Conservation (phyloP, 2,797 vertebrate genomes). For the Amphiprion clarkii region DNA sequence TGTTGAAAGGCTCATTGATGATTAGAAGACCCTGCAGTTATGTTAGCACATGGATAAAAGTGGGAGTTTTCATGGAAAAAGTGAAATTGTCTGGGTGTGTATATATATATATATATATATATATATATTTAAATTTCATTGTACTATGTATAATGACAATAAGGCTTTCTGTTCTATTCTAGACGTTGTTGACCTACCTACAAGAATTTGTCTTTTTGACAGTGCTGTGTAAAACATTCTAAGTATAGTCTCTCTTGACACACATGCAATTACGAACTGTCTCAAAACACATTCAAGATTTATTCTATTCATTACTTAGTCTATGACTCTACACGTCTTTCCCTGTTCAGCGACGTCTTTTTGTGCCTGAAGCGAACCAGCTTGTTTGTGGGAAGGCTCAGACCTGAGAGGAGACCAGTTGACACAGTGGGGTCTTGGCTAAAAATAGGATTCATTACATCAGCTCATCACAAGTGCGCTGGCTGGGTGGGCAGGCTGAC, state of each 20-base stretch:
- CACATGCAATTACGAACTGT: background rate
- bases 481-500: slow-evolving; percentile 28
- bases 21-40: too few relatives aligned
- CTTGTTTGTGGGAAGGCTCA: background rate
- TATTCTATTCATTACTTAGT: too few relatives aligned
- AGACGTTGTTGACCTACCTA: background rate
- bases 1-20: too few relatives aligned
- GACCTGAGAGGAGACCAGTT: slow-evolving; percentile 26
- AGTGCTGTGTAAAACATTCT: background rate
- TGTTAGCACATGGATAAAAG: too few relatives aligned
- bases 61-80: too few relatives aligned
- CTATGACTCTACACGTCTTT: background rate
- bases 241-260: background rate
- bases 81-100: too few relatives aligned
- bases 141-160: too few relatives aligned
- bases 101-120: too few relatives aligned
- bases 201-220: background rate
- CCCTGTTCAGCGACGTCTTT: background rate
- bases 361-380: background rate
- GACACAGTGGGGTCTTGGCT: slow-evolving; percentile 26
- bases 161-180: too few relatives aligned
- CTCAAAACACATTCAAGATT: too few relatives aligned
- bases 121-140: too few relatives aligned
- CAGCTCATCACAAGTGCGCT: slow-evolving; percentile 29
- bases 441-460: slow-evolving; percentile 64